phyloP scores from a whole-genome alignment of 2,113 vertebrate genomes.

The Labrus mixtus region DNA sequence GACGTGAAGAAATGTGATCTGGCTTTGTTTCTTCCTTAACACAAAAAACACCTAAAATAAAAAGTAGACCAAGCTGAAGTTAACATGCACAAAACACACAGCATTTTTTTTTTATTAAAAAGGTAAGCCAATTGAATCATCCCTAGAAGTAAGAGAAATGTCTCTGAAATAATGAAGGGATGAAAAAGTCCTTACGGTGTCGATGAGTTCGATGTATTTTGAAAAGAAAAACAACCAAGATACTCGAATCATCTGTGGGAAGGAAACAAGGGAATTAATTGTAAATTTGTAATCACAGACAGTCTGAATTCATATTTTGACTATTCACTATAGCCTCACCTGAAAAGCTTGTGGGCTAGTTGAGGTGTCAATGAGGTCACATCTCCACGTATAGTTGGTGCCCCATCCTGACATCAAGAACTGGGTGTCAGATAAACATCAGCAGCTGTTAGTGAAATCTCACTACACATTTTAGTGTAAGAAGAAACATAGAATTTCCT shows the following conservation, averaged over 20 bases:
- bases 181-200: conserved; percentile 88
- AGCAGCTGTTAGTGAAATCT: conserved; percentile 3
- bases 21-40: conserved; percentile 94
- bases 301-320: neutral
- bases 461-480: neutral
- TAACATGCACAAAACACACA: neutral
- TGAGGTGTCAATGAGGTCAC: conserved; percentile 91
- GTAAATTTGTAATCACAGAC: neutral
- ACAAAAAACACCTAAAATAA: conserved; percentile 93
- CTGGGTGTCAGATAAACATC: conserved; percentile 67
- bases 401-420: conserved; percentile 97
- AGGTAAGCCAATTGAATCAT: too few relatives aligned
- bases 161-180: neutral
- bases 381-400: conserved; percentile 93
- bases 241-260: conserved; percentile 90
- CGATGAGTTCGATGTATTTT: conserved; percentile 94
- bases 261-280: neutral
- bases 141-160: neutral
- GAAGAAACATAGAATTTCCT: neutral
- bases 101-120: neutral
- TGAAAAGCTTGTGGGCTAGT: conserved; percentile 88
- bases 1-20: conserved; percentile 97
- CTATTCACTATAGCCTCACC: conserved; percentile 82
- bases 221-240: conserved; percentile 95
- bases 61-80: conserved; percentile 15